A percentile compares a stretch with the other conserved stretches of the same genome.
Evolutionary conservation across 37 sponge, comb jelly and placozoan genomes (phyloP).

Genomic region (Ianthella basta): DNA sequence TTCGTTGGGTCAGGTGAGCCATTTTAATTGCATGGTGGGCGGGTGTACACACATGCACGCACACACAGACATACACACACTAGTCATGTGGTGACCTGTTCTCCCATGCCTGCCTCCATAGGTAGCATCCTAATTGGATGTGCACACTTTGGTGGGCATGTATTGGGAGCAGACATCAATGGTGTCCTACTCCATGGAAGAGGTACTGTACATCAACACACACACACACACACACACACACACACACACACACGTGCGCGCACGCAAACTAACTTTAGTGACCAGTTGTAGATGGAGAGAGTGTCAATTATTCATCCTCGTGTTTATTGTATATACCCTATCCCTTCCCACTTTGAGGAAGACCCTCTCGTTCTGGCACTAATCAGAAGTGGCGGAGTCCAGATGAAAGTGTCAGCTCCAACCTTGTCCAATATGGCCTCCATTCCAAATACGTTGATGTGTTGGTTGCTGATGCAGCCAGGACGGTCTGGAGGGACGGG

Average conservation of each 20-base stretch:
- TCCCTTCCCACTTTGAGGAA: background rate
- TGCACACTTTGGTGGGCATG: conserved; percentile 92
- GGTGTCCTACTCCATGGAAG: conserved; percentile 80
- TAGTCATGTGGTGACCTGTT: too few species aligned
- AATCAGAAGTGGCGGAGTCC: conserved; percentile 38
- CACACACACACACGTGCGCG: too few species aligned
- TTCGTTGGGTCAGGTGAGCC: conserved; percentile 90
- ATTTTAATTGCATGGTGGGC: conserved; percentile 28
- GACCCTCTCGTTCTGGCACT: conserved; percentile 24
- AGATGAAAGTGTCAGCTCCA: conserved; percentile 72
- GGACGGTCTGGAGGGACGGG: conserved; percentile 61
- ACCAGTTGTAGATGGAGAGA: too few species aligned
- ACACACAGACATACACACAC: too few species aligned
- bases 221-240: too few species aligned
- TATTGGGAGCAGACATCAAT: conserved; percentile 93
- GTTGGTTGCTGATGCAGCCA: conserved; percentile 80
- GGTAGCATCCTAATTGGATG: conserved; percentile 88
- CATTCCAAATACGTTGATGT: conserved; percentile 75
- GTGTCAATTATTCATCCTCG: too few species aligned
- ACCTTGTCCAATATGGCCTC: conserved; percentile 79
- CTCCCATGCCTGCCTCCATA: background rate
- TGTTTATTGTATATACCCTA: background rate
- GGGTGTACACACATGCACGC: too few species aligned
- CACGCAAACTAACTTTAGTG: too few species aligned
- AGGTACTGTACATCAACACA: conserved; percentile 46